These are phyloP conservation scores for Pomacea maculata DNA, from an alignment of 1,140 invertebrate species.

Conservation along the genomic window DNA sequence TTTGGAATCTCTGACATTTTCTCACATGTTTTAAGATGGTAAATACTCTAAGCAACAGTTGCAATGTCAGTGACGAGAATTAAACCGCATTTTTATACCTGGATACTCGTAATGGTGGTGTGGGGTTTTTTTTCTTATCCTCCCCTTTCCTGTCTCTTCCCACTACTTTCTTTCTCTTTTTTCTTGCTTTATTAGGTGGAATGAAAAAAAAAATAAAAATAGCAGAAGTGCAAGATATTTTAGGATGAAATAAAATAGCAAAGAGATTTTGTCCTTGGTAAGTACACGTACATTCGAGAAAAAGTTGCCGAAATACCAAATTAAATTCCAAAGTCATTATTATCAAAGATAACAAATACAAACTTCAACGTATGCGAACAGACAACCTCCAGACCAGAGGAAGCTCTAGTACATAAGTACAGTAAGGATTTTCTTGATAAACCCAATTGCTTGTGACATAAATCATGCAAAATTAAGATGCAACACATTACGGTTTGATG, in stretches of 20 bases:
- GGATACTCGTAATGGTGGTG: too few relatives aligned
- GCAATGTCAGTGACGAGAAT: too few relatives aligned
- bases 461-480: too few relatives aligned
- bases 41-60: too few relatives aligned
- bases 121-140: neutral
- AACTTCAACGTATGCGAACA: neutral
- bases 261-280: neutral
- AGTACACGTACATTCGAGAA: neutral
- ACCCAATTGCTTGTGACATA: too few relatives aligned
- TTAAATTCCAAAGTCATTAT: neutral
- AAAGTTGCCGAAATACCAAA: neutral
- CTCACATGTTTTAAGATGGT: too few relatives aligned
- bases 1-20: too few relatives aligned
- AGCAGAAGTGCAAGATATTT: neutral
- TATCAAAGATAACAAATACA: neutral
- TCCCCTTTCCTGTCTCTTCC: neutral
- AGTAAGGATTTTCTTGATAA: too few relatives aligned
- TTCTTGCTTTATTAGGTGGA: neutral
- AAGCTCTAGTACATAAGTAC: too few relatives aligned
- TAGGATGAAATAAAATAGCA: neutral
- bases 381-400: too few relatives aligned
- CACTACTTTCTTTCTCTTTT: neutral
- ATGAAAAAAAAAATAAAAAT: neutral
- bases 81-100: too few relatives aligned
- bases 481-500: too few relatives aligned